phyloP scores from a whole-genome alignment of 2,797 vertebrate species.

The Fundulus diaphanus region DNA sequence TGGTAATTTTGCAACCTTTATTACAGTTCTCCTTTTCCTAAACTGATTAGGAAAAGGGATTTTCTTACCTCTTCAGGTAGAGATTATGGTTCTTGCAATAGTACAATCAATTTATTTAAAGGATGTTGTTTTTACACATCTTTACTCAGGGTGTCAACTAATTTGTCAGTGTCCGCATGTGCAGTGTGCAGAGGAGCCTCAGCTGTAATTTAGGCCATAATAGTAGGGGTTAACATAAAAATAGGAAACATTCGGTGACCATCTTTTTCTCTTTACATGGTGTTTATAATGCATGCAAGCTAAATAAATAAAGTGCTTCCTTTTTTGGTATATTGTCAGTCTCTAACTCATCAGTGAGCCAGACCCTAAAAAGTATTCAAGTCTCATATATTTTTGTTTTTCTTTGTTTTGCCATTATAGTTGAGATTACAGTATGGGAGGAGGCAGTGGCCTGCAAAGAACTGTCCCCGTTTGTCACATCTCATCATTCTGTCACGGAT shows the following conservation, averaged over 20 bases:
- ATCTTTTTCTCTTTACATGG: slow-evolving; percentile 12
- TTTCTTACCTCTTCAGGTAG: neutral
- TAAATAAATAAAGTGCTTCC: slow-evolving; percentile 16
- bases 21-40: too few species aligned
- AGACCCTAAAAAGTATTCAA: slow-evolving; percentile 36
- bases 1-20: too few species aligned
- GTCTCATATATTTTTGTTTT: slow-evolving; percentile 26
- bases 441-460: slow-evolving; percentile 60
- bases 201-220: slow-evolving; percentile 14
- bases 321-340: slow-evolving; percentile 42
- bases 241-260: neutral
- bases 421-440: slow-evolving; percentile 39
- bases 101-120: neutral
- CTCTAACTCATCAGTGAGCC: slow-evolving; percentile 42
- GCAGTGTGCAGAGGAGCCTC: neutral
- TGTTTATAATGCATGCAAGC: slow-evolving; percentile 7
- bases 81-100: slow-evolving; percentile 5
- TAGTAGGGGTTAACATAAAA: neutral
- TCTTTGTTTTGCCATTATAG: slow-evolving; percentile 51
- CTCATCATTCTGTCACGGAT: slow-evolving; percentile 62
- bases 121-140: neutral
- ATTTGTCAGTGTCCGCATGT: neutral
- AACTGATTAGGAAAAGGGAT: neutral
- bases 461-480: slow-evolving; percentile 74
- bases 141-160: neutral